Evolutionary conservation across 2,113 vertebrate genomes (phyloP), one percentile per base, ranked within the genome.

Genomic region (Merops nubicus): DNA sequence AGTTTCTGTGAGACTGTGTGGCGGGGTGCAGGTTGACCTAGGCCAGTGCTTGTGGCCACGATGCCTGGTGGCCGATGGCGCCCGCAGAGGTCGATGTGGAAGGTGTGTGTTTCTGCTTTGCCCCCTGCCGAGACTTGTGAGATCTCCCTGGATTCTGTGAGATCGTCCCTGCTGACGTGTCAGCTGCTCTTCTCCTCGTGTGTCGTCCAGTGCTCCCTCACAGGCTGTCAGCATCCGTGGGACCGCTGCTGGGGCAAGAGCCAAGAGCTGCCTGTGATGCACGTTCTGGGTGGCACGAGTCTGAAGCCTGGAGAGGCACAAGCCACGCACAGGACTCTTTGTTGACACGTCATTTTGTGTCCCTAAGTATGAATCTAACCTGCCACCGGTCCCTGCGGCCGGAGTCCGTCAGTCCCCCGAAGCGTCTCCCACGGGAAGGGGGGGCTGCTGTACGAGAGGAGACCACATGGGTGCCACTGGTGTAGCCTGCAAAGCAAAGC

Each of bases 281-380:
- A 1, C 1, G 0, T 36, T 23, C 31, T 28, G 56, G 15, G 14
- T 26, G 45, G 8, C 11, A 2, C 4, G 17, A 57, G 31, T 45
- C 25, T 23, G 33, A 12, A 69, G 54, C 62, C 45, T 20, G 47
- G 68, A 15, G 21, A 38, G 68, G 36, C 72, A 22, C 0, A 6
- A 73, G 59, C 43, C 14, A 2, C 5, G 28, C 28, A 18, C 40
- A 25, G 56, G 11, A 14, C 48, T 47, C 56, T 15, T 74, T 42
- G n/a, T 17, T 19, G 36, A 31, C 7, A 18, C 1, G 0, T 45
- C n/a, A 5, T 25, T 47, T 57, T n/a, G 4, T 33, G 25, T 73
- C 42, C 51, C 40, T 6, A 12, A 19, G 6, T 15, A 12, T 15
- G 75, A 62, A 62, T 62, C n/a, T 53, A 34, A 4, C 7, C 63